A percentile compares a stretch with the other conserved stretches of the same genome.
Evolutionary conservation across 2,888 invertebrate species (phyloP).

Genomic region (Pammene fasciana): DNA sequence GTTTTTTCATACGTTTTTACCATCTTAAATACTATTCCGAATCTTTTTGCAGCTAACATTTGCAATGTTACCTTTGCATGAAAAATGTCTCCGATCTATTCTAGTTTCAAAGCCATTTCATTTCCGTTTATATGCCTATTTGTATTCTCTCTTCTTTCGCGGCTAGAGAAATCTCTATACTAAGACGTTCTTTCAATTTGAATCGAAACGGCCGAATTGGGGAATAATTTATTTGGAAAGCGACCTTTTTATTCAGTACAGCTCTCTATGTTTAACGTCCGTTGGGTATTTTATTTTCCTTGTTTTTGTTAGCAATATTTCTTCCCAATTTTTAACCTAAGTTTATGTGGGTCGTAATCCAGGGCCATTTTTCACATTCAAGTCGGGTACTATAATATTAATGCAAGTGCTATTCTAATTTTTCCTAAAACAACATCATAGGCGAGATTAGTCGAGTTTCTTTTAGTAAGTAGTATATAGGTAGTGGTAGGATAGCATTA

Average conservation of each 20-base stretch:
- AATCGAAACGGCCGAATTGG: constrained; percentile 79
- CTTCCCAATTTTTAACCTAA: constrained; percentile 41
- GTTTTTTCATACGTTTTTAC: not conserved
- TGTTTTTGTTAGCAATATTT: constrained; percentile 53
- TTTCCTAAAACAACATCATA: constrained; percentile 23
- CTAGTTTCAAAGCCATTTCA: constrained; percentile 75
- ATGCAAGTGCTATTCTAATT: constrained; percentile 30
- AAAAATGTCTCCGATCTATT: constrained; percentile 64
- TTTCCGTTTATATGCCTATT: constrained; percentile 78
- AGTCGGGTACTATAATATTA: constrained; percentile 32
- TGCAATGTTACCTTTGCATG: constrained; percentile 56
- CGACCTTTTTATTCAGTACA: constrained; percentile 71
- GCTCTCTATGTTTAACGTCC: constrained; percentile 64
- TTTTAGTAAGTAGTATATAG: no score
- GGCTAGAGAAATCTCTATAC: constrained; percentile 79
- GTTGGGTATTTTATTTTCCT: constrained; percentile 59
- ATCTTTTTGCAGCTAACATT: constrained; percentile 47
- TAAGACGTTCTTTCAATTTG: constrained; percentile 79
- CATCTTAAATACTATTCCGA: constrained; percentile 9
- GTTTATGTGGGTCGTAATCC: constrained; percentile 42
- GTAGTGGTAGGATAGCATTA: not conserved
- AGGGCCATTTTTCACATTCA: constrained; percentile 32
- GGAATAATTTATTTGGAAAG: constrained; percentile 77
- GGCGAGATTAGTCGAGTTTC: not conserved
- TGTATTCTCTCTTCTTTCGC: constrained; percentile 75